Base-by-base conservation (phyloP, 2,113 vertebrate species). In the Spea bombifrons region DNA sequence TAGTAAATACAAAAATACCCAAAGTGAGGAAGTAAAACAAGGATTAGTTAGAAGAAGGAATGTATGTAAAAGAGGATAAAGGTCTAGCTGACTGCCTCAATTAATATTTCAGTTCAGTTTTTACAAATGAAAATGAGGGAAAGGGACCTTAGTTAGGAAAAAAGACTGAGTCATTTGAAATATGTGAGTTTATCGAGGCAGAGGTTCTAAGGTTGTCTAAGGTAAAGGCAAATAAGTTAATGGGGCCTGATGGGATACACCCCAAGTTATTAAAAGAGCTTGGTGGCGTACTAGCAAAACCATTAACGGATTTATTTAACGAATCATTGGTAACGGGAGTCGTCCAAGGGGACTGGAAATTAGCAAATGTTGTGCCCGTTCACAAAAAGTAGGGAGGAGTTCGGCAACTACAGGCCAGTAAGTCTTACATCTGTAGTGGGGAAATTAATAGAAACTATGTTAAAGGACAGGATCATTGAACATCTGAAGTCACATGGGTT, bases 241-340 rank as follows among this genome's bases (percentile, higher is more conserved):
- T 71, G 71, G 52, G 71, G 17, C 52, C 71, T 44, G 52, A 72
- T 72, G 50, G 52, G 5, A 57, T 57, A 12, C 50, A 72, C 30
- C 52, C 52, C 6, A 49, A 12, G n/a, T 2, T 70, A 49, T 17
- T 70, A 16, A 16, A 72, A 72, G 71, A 55, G 30, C 50, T 59
- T 45, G 45, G 30, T 13, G 16, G 12, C 5, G 17, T 72, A 16
- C 17, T 57, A 15, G 16, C 43, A 57, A 45, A 44, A 55, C 71
- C 50, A 13, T 57, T 72, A 44, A 72, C 10, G 7, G 17, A 72
- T 44, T 48, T 72, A 45, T 72, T 57, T 55, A 72, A 57, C 52
- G 52, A 72, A 17, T 57, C 71, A 15, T 50, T 57, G 12, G 8
- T 44, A 3, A 57, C 71, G n/a, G 71, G 71, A 44, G 52, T 44